Evolutionary conservation across 2,888 invertebrate species (phyloP).

Genomic region (Diaperis boleti): DNA sequence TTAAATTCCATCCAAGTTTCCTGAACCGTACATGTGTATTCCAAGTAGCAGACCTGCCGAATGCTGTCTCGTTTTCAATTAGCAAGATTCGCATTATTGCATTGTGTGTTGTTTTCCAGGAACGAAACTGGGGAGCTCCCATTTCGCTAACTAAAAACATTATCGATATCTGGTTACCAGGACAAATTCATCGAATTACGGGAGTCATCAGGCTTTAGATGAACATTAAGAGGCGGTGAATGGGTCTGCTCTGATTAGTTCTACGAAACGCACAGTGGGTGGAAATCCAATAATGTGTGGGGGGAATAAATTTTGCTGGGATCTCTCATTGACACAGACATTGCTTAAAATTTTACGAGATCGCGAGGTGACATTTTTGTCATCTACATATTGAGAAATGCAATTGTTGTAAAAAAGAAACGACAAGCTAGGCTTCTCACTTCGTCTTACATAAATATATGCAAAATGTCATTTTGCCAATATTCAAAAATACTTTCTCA

Average conservation of each 20-base stretch:
- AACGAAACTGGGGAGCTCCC: slow-evolving; percentile 7
- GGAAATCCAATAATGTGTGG: slow-evolving; percentile 2
- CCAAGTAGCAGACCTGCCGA: slow-evolving; percentile 47
- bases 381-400: too few species aligned
- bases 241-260: slow-evolving; percentile 20
- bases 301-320: too few species aligned
- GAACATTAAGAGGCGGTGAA: slow-evolving; percentile 5
- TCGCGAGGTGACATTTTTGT: too few species aligned
- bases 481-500: too few species aligned
- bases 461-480: too few species aligned
- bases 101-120: slow-evolving; percentile 11
- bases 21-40: slow-evolving; percentile 56
- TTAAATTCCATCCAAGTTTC: slow-evolving; percentile 60
- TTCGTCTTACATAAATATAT: neutral
- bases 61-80: slow-evolving; percentile 50
- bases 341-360: too few species aligned
- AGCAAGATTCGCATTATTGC: slow-evolving; percentile 44
- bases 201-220: slow-evolving; percentile 15
- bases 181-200: slow-evolving; percentile 30
- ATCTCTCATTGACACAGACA: neutral
- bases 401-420: too few species aligned
- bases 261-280: neutral
- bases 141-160: slow-evolving; percentile 37
- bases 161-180: slow-evolving; percentile 35
- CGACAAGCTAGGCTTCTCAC: neutral